Conservation (phyloP, 2,797 vertebrate species). For the Pygocentrus nattereri region DNA sequence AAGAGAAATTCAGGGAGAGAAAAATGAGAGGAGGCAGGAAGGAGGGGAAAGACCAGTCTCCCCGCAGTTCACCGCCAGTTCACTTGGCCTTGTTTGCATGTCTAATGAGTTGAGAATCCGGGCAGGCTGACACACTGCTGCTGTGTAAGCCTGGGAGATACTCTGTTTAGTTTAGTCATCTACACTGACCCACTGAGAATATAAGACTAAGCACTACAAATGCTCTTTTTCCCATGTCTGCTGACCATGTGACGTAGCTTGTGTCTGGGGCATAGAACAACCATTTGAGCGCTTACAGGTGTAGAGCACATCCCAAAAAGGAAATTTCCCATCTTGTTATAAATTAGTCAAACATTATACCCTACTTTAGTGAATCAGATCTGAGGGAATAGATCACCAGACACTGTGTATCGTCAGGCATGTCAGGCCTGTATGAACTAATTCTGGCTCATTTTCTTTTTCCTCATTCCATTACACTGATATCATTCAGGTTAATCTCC, state of each 20-base stretch:
- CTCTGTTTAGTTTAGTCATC: slow-evolving; percentile 1
- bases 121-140: slow-evolving; percentile 1
- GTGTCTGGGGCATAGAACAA: neutral
- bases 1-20: slow-evolving; percentile 30
- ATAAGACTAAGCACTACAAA: neutral
- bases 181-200: neutral
- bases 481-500: neutral
- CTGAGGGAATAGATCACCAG: neutral
- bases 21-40: slow-evolving; percentile 5
- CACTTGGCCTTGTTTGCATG: slow-evolving; percentile 54
- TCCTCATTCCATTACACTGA: neutral
- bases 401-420: neutral
- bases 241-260: neutral
- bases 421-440: neutral
- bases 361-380: neutral
- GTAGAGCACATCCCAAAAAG: neutral
- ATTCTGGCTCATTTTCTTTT: neutral
- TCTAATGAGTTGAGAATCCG: slow-evolving; percentile 24
- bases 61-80: slow-evolving; percentile 73
- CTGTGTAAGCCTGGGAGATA: slow-evolving; percentile 16
- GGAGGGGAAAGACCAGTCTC: slow-evolving; percentile 57
- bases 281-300: neutral
- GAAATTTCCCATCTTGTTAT: neutral
- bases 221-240: neutral
- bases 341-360: neutral